Base-by-base conservation (phyloP, 2,113 vertebrate species). In the Pachycephala philippinensis region DNA sequence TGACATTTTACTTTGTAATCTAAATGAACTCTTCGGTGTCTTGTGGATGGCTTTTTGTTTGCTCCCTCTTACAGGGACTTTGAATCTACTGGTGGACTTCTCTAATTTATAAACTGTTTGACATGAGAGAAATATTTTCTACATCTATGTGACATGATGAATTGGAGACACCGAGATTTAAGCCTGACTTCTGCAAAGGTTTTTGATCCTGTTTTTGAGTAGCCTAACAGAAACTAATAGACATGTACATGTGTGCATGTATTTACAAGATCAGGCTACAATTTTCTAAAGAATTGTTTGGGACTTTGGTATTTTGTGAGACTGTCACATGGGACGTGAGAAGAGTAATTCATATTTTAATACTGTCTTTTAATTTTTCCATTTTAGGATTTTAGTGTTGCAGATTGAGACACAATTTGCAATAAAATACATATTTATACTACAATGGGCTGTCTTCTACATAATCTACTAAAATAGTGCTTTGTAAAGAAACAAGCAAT, bases 401-500 rank as follows among this genome's bases (percentile, higher is more conserved):
- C 22, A 93, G 50, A 13, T 52, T 77, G 61, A 92, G 49, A 57
- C 31, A 66, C 7, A 72, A 52, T 91, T 94, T 92, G 44, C 65
- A 91, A 76, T 35, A 69, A 69, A 82, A 93, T 72, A 65, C 13
- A 14, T 84, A 84, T 94, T 91, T 81, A 40, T 80, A 57, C 27
- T 68, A 33, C 3, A 52, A 27, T 40, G 9, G 42, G 4, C 28
- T 91, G 50, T 59, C 47, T 94, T 88, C 30, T 54, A 56, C 26
- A n/a, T 39, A 20, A 79, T 77, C 80, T 85, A 27, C 82, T 87
- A 76, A 85, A 93, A 66, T 18, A 49, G 24, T 85, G 17, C 5
- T 87, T 80, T 90, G 49, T 76, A 83, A 91, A 93, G 70, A 95
- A 81, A 39, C 30, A 91, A 90, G 33, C 49, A 78, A 39, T 53